These are phyloP conservation scores for Phytoseiulus persimilis DNA, from an alignment of 2,888 invertebrate genomes.

Conservation along the genomic window DNA sequence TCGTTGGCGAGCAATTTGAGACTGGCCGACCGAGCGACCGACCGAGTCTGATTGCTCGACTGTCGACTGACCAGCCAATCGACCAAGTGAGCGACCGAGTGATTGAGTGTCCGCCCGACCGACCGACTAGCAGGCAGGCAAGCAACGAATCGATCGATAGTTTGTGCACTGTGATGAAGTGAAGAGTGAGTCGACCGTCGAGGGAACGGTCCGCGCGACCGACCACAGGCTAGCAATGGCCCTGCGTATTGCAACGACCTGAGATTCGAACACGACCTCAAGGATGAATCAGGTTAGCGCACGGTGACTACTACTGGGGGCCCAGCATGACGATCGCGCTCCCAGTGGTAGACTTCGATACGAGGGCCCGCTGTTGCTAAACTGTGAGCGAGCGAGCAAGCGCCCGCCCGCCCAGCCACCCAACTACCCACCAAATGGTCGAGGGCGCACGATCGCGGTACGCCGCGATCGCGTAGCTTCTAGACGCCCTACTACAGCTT, in stretches of 20 bases:
- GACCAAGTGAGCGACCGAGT: background rate
- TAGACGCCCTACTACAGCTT: background rate
- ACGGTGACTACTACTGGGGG: conserved; percentile 5
- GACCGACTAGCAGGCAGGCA: background rate
- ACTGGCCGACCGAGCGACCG: background rate
- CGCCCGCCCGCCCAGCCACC: background rate
- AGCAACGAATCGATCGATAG: background rate
- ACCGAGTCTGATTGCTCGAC: background rate
- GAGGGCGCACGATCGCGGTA: background rate
- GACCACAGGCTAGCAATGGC: background rate
- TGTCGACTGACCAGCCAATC: background rate
- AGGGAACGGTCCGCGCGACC: background rate
- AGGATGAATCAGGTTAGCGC: conserved; percentile 5
- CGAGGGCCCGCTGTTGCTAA: conserved; percentile 5
- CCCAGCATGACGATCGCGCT: background rate
- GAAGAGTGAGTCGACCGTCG: background rate
- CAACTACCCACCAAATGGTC: background rate
- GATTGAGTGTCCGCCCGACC: background rate
- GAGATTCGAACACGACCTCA: background rate
- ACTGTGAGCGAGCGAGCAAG: conserved; percentile 5
- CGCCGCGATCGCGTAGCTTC: conserved; percentile 5
- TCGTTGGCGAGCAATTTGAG: background rate
- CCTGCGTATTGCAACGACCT: background rate
- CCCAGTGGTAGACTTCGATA: conserved; percentile 5
- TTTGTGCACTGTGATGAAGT: conserved; percentile 5